Base-by-base conservation (phyloP, 2,888 invertebrate genomes). In the Dione vanillae region DNA sequence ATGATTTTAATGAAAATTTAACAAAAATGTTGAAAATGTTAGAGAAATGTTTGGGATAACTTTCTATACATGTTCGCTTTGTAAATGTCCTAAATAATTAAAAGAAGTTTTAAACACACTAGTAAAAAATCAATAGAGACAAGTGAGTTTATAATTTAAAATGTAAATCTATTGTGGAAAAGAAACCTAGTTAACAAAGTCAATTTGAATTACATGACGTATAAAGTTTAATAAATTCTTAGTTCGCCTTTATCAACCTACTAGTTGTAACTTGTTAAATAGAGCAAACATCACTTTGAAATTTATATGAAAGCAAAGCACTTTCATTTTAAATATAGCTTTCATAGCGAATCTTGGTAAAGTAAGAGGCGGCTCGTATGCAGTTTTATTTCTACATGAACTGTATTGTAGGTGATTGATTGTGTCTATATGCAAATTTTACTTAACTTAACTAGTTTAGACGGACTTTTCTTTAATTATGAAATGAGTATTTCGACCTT, bases 181-280 rank as follows among this genome's bases (percentile, higher is more conserved):
- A 37, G 20, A 65, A 65, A 65, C 20, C 14, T n/a, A 52, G 51
- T 52, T 65, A 65, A 41, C 65, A 51, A 65, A 52, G 51, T 51
- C 58, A 59, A 45, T 70, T 70, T 51, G 45, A 65, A 66, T 52
- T 43, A 43, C 52, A 66, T 45, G 52, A 47, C 59, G 66, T 70
- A 66, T 59, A 19, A 54, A 70, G 65, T 66, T 70, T 43, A 35
- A 52, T 62, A 65, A 61, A 59, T 52, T 41, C 59, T 49, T 66
- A 52, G 59, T 66, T 66, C 40, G 59, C 65, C 65, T 61, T 61
- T 35, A 45, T 61, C 61, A 61, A 45, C 61, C 27, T 16, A 45
- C 45, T 45, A 11, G 45, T 61, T 45, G 35, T 7, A 61, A 61
- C 45, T 61, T 61, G 61, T 45, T 61, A 61, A 61, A 45, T 45